phyloP scores from a whole-genome alignment of 2,113 vertebrate genomes.

The Thermophis baileyi region DNA sequence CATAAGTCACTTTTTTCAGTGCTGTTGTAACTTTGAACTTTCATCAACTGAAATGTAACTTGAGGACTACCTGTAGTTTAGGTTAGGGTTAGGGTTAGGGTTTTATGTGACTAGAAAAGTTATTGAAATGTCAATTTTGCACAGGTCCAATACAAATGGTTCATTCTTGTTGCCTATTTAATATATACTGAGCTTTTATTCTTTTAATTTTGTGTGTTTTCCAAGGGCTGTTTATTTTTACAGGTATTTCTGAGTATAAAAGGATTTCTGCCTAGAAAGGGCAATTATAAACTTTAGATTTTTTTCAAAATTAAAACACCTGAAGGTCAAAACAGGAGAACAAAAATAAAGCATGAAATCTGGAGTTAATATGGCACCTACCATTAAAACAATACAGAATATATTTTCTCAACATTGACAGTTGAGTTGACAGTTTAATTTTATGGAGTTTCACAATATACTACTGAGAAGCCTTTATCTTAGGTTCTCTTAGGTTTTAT shows the following conservation, averaged over 20 bases:
- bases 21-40: too few species aligned
- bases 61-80: neutral
- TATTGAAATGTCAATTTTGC: neutral
- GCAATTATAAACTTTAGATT: neutral
- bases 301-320: neutral
- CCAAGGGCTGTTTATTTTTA: neutral
- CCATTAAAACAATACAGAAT: neutral
- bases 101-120: neutral
- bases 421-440: neutral
- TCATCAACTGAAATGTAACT: too few species aligned
- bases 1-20: too few species aligned
- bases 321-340: neutral
- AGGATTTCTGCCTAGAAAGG: neutral
- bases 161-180: neutral
- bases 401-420: neutral
- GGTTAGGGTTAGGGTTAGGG: too few species aligned
- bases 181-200: neutral
- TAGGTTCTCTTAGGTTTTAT: neutral
- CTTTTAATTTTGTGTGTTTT: neutral
- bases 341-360: neutral
- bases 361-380: neutral
- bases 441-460: neutral
- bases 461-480: neutral
- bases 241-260: neutral
- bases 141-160: neutral